Evolutionary conservation across 2,888 invertebrate genomes (phyloP).

Genomic region (Ceriagrion tenellum): DNA sequence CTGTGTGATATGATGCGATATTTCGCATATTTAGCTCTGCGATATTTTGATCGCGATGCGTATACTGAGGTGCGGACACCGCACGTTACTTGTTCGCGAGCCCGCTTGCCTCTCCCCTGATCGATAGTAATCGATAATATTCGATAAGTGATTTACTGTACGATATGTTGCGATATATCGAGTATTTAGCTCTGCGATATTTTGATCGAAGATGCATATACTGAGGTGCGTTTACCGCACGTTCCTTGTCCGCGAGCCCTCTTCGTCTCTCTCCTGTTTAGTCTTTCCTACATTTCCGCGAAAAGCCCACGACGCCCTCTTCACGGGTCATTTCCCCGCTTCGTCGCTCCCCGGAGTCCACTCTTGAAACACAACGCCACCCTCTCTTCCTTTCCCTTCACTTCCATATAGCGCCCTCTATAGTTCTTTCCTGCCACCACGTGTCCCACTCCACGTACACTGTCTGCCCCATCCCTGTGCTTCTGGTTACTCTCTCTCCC

Average conservation of each 20-base stretch:
- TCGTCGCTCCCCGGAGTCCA: neutral
- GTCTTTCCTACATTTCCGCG: neutral
- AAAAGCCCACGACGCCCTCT: neutral
- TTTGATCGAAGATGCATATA: too few relatives aligned
- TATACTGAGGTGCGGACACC: too few relatives aligned
- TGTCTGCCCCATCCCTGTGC: neutral
- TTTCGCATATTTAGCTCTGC: too few relatives aligned
- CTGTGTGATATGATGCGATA: too few relatives aligned
- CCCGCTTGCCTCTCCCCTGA: too few relatives aligned
- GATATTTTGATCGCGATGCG: too few relatives aligned
- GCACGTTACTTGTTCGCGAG: too few relatives aligned
- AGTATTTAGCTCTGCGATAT: too few relatives aligned
- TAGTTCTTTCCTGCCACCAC: neutral
- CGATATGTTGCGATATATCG: too few relatives aligned
- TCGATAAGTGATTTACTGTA: too few relatives aligned
- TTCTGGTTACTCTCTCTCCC: neutral
- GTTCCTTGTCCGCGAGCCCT: neutral
- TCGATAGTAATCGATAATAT: too few relatives aligned
- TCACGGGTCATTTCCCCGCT: neutral
- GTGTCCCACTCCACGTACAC: neutral
- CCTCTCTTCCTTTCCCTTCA: neutral
- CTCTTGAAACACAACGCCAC: neutral
- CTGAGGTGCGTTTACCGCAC: too few relatives aligned
- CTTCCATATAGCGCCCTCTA: neutral
- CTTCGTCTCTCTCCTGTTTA: neutral